Evolutionary conservation across 2,888 invertebrate genomes (phyloP), one percentile per base, ranked within the genome.

Genomic region (Linnaemya vulpina): DNA sequence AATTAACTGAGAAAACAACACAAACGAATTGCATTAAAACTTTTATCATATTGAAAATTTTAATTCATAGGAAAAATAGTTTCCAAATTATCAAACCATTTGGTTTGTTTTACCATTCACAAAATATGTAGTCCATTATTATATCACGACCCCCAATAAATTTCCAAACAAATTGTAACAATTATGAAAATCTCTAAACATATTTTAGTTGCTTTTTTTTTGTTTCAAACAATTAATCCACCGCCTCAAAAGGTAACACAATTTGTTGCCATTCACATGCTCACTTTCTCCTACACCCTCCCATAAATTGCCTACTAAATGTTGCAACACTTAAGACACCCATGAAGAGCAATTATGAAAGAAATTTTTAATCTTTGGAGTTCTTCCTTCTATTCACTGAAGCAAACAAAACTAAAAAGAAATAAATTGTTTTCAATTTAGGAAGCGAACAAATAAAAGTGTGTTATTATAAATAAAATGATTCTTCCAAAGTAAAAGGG

Each of bases 181-280:
- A 51, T 51, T 1, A 49, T n/a, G 3, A 13, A 68, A 67, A 74
- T 65, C 73, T 40, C 55, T 63, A 51, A 76, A 78, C 46, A 68
- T 68, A 68, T 78, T 62, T n/a, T 74, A 46, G 63, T 46, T 3
- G 2, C 2, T 30, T 3, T 30, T 30, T 73, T 73, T n/a, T n/a
- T n/a, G n/a, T 78, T 63, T 60, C 51, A 74, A 63, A 46, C 30
- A 83, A 74, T 83, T 78, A 78, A 74, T 46, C 73, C 73, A 35
- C 17, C 17, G 51, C 22, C 15, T 35, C 11, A 55, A 25, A 74
- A 35, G 53, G 30, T 40, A 68, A 71, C 25, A 71, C 25, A 74
- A 60, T 60, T 22, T 58, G 20, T 17, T 51, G 51, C 51, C 51
- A 20, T n/a, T 17, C 49, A 17, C n/a, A 49, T 40, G 9, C 46